A percentile compares a stretch with the other conserved stretches of the same genome.
phyloP scores from a whole-genome alignment of 2,797 vertebrate genomes.

The Sciurus carolinensis region DNA sequence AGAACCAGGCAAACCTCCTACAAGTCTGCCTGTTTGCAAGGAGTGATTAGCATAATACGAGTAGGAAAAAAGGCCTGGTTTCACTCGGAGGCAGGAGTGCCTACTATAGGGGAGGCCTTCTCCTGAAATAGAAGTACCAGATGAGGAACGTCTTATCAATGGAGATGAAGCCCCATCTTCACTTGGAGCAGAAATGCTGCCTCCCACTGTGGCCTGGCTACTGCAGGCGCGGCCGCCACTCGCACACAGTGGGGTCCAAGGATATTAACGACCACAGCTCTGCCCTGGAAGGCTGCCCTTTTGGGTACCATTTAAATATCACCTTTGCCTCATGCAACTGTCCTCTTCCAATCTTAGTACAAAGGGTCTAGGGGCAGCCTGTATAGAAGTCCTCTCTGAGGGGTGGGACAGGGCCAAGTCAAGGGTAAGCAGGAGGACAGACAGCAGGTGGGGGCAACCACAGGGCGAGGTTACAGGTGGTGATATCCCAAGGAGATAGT shows the following conservation, averaged over 20 bases:
- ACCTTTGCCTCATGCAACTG: background rate
- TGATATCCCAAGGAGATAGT: background rate
- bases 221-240: fast-evolving
- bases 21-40: slow-evolving; percentile 83
- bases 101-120: slow-evolving; percentile 61
- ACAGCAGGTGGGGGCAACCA: background rate
- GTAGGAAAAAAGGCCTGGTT: slow-evolving; percentile 58
- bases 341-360: background rate
- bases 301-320: background rate
- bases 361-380: background rate
- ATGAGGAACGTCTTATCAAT: slow-evolving; percentile 67
- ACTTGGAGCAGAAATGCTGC: background rate
- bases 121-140: slow-evolving; percentile 37
- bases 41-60: slow-evolving; percentile 73
- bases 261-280: no score
- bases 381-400: background rate
- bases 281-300: background rate
- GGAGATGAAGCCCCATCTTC: slow-evolving; percentile 20
- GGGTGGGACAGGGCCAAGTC: background rate
- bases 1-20: slow-evolving; percentile 88
- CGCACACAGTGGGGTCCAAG: background rate
- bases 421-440: background rate
- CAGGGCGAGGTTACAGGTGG: background rate
- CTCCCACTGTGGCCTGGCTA: background rate
- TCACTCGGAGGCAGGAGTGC: slow-evolving; percentile 51